These are phyloP conservation scores for Cabera pusaria DNA, from an alignment of 2,888 invertebrate genomes.

Conservation along the genomic window DNA sequence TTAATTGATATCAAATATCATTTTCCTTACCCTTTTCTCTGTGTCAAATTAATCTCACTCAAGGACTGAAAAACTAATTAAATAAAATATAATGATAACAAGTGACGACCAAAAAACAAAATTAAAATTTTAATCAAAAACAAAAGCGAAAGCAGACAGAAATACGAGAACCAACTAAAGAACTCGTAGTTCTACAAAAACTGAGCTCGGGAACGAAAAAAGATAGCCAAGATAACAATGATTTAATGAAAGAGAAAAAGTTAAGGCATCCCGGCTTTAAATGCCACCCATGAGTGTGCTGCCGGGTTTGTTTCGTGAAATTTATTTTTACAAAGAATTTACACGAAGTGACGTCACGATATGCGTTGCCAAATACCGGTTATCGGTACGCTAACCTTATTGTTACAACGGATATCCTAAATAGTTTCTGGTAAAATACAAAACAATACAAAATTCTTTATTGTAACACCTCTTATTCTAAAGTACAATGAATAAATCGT, in stretches of 20 bases:
- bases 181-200: slow-evolving; percentile 35
- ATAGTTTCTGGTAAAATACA: too few relatives aligned
- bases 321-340: slow-evolving; percentile 24
- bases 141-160: slow-evolving; percentile 25
- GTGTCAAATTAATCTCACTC: too few relatives aligned
- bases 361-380: too few relatives aligned
- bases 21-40: too few relatives aligned
- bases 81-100: too few relatives aligned
- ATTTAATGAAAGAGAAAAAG: slow-evolving; percentile 63
- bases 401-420: too few relatives aligned
- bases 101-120: slow-evolving; percentile 9
- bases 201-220: slow-evolving; percentile 39
- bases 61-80: too few relatives aligned
- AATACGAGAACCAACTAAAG: slow-evolving; percentile 31
- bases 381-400: too few relatives aligned
- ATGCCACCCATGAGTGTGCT: slow-evolving; percentile 50
- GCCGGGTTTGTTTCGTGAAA: slow-evolving; percentile 23
- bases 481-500: too few relatives aligned
- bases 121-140: slow-evolving; percentile 15
- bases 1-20: too few relatives aligned
- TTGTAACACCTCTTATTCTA: too few relatives aligned
- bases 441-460: too few relatives aligned
- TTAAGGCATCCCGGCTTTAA: slow-evolving; percentile 48
- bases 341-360: slow-evolving; percentile 2
- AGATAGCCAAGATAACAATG: slow-evolving; percentile 60